Base-by-base conservation (phyloP, 2,888 invertebrate genomes). In the Candidula unifasciata region DNA sequence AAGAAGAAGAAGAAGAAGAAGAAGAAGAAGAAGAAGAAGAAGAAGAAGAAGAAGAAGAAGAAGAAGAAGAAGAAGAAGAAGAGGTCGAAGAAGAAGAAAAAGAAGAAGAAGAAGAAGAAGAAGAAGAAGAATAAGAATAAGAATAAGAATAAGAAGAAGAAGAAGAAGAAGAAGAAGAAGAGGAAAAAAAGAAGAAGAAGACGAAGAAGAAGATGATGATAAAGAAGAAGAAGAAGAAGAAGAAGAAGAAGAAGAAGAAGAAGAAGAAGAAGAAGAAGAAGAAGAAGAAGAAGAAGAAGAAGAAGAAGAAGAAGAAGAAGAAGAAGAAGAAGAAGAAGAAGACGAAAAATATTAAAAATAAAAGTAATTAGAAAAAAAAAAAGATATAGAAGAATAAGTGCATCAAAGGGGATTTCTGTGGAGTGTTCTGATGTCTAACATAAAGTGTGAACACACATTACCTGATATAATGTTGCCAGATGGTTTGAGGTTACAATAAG, bases 401-500 rank as follows among this genome's bases (percentile, higher is more conserved):
- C n/a, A n/a, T n/a, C n/a, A n/a, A n/a, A n/a, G n/a, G n/a, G n/a
- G n/a, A n/a, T n/a, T n/a, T n/a, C n/a, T n/a, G n/a, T n/a, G n/a
- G 1, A 68, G 18, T 21, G 5, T 68, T 33, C 35, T 33, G 35
- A 33, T 3, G 16, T 60, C 21, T 8, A 60, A 24, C 24, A 24
- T 60, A 18, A 60, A 60, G 5, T 18, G 21, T 24, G 1, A 35
- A 44, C 44, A 73, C 21, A 73, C 85, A 94, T 94, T 94, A 97
- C 97, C 94, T 96, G 95, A 93, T 97, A 97, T 85, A 97, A 95
- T 87, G 96, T 95, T 84, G 97, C 97, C 88, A 97, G 95, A 94
- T 97, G 97, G 94, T 97, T 97, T 88, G 96, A 96, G 69, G 97
- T 97, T 77, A 97, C 96, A 86, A 97, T 96, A 87, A 98, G 96